These are phyloP conservation scores for Dolichopus griseipennis DNA, from an alignment of 2,888 invertebrate genomes.

Conservation along the genomic window DNA sequence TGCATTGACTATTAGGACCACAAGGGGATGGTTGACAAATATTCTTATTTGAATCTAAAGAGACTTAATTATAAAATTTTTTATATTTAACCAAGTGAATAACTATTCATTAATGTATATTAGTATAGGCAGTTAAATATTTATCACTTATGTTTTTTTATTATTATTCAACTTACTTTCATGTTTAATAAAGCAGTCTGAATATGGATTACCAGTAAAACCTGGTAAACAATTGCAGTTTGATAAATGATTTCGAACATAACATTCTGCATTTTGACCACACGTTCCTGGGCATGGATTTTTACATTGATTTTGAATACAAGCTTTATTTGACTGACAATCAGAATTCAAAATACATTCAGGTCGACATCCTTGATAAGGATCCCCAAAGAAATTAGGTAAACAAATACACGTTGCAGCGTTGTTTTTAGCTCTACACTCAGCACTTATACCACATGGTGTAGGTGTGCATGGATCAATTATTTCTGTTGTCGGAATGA, in stretches of 20 bases:
- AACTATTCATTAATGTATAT: conserved; percentile 14
- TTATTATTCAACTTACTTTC: conserved; percentile 47
- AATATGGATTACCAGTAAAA: conserved; percentile 67
- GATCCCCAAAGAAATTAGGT: conserved; percentile 65
- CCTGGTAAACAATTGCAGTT: conserved; percentile 60
- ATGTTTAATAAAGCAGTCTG: conserved; percentile 47
- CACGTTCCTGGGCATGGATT: conserved; percentile 75
- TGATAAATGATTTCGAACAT: conserved; percentile 64
- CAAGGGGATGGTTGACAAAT: conserved; percentile 66
- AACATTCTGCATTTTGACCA: conserved; percentile 63
- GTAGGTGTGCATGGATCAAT: conserved; percentile 54
- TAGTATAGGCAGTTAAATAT: too few species aligned
- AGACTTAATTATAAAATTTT: conserved; percentile 26
- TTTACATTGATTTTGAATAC: conserved; percentile 62
- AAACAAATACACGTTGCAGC: conserved; percentile 63
- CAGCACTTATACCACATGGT: conserved; percentile 61
- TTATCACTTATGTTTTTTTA: too few species aligned
- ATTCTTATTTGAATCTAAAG: conserved; percentile 40
- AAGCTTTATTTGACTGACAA: conserved; percentile 61
- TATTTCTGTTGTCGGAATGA: conserved; percentile 37
- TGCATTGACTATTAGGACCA: conserved; percentile 66
- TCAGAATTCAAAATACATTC: conserved; percentile 66
- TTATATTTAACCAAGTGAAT: conserved; percentile 22
- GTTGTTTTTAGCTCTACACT: conserved; percentile 56
- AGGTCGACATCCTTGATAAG: conserved; percentile 66